Base-by-base conservation (phyloP, 2,797 vertebrate species). In the Anas georgica region DNA sequence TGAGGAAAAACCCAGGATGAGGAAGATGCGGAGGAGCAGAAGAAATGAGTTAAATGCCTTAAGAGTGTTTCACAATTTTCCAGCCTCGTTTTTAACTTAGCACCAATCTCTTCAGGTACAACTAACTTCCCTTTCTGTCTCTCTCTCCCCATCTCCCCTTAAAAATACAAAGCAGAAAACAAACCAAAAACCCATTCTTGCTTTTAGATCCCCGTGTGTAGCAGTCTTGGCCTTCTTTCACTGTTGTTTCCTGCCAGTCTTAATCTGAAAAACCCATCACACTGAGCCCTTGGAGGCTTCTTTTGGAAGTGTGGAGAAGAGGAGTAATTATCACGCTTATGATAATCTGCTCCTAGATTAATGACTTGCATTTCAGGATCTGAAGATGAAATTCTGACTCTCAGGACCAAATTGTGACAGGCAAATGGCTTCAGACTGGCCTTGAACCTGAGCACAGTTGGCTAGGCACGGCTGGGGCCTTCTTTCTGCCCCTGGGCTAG, bases 141-240 rank as follows among this genome's bases (percentile, higher is more conserved):
- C 7, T 4, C 6, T 43, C 37, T 48, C 4, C 55, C 0, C 55
- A 0, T 3, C 10, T 7, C 21, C 29, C 7, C 7, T 7, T 4
- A 3, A 8, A 26, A 58, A 63, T 52, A 33, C 8, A 4, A 3
- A 7, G 4, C 6, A 43, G 17, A 17, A 41, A 35, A 33, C n/a
- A 75, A 18, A 23, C 9, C 37, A 39, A 39, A 23, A 62, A 7
- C 35, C 25, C 11, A 13, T 13, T 73, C 31, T 58, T 62, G 7
- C 12, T 50, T 72, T 59, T 33, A 26, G 23, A 52, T 67, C 15
- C 48, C 4, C 14, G 4, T 16, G 9, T 26, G 29, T 0, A 54
- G 14, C 45, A 85, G 17, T 35, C 17, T 69, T 74, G 43, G n/a
- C 12, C 8, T 54, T 80, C 66, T 58, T 66, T 52, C 18, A 15